Evolutionary conservation across 2,888 invertebrate genomes (phyloP), one percentile per base, ranked within the genome.

Genomic region (Pseudoips prasinana): DNA sequence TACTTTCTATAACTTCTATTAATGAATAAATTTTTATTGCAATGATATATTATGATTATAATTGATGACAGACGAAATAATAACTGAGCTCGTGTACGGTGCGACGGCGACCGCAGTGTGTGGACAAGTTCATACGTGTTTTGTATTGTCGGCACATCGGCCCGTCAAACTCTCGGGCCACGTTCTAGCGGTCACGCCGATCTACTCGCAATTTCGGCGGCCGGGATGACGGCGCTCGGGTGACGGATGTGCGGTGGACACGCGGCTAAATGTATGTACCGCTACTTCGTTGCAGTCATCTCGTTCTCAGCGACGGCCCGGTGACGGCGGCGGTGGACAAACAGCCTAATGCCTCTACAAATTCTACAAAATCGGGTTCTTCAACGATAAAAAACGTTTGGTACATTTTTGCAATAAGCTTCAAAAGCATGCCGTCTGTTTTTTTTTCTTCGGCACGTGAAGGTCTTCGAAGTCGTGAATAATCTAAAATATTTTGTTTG

Each of bases 281-380:
- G 33, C 32, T 38, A 33, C 33, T 25, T 39, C 33, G 33, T 33
- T 29, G 29, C 33, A 17, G 29, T 39, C 37, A 37, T 37, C 28
- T 37, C 32, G 27, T 32, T 37, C 20, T 31, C 28, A 27, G 31
- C 23, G 37, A 33, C 29, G 19, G 18, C 11, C 9, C 20, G 32
- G 14, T 10, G 25, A 14, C 14, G 7, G 25, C 14, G 25, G 7
- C 14, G 25, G 14, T 25, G 14, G 25, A 25, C 25, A 25, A 25
- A 10, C 14, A 9, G 9, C 23, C 23, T 23, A n/a, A 20, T n/a
- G 26, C 22, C 11, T 10, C 19, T 10, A 28, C 20, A 29, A 23
- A 10, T 19, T 17, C 29, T 10, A 9, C 9, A 20, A 28, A 28
- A 19, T 20, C 28, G 6, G 18, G 18, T 18, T 18, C 18, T 19